Percentiles rank a stretch among this genome's conserved stretches.
Evolutionary conservation across 2,888 invertebrate species (phyloP).

Genomic region (Aquatica leii): DNA sequence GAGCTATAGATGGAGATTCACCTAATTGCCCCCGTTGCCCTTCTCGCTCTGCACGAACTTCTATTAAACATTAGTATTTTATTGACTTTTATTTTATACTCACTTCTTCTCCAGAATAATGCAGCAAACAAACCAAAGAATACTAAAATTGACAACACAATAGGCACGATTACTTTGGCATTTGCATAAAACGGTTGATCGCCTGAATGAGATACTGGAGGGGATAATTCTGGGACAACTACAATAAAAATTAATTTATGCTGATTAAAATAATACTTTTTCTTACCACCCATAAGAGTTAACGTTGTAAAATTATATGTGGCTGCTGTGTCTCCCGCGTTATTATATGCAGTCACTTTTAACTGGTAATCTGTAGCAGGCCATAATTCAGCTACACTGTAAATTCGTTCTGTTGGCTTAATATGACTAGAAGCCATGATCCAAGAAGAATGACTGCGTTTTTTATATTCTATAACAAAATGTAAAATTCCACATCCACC

Average conservation of each 20-base stretch:
- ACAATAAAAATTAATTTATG: conserved; percentile 49
- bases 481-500: conserved; percentile 88
- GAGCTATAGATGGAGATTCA: conserved; percentile 80
- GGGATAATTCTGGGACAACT: conserved; percentile 71
- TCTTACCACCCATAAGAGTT: conserved; percentile 76
- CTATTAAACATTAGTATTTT: conserved; percentile 49
- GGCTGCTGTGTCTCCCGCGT: conserved; percentile 84
- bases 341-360: conserved; percentile 83
- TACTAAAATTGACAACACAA: conserved; percentile 72
- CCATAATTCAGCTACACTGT: conserved; percentile 78
- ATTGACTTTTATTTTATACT: conserved; percentile 24
- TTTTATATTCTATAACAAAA: conserved; percentile 83
- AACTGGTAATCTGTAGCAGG: conserved; percentile 80
- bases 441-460: conserved; percentile 74
- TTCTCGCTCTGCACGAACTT: conserved; percentile 61
- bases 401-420: conserved; percentile 81
- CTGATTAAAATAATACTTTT: background rate
- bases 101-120: conserved; percentile 76
- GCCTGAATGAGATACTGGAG: conserved; percentile 73
- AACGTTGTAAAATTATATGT: conserved; percentile 87
- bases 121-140: conserved; percentile 73
- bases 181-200: conserved; percentile 73
- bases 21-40: conserved; percentile 63
- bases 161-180: conserved; percentile 69
- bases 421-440: conserved; percentile 83